Percentiles rank a stretch among this genome's conserved stretches.
phyloP scores from a whole-genome alignment of 2,888 invertebrate species.

The Melieria omissa region DNA sequence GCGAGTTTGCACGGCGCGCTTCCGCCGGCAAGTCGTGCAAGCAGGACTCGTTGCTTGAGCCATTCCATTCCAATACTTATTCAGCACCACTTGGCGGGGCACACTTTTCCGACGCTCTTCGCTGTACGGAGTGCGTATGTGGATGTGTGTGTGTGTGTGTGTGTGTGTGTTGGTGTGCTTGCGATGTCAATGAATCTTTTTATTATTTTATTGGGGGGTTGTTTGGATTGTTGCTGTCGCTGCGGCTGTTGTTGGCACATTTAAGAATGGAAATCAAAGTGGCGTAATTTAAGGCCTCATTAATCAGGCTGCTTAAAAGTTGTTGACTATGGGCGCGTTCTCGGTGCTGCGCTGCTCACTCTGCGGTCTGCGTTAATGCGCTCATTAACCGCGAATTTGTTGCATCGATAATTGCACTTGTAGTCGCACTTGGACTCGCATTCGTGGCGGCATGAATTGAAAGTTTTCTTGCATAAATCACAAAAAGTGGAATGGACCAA shows the following conservation, averaged over 20 bases:
- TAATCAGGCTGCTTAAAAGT: conserved; percentile 54
- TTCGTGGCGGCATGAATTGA: not conserved
- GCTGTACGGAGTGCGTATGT: no score
- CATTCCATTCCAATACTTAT: no score
- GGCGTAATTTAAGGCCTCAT: conserved; percentile 64
- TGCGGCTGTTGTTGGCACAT: conserved; percentile 45
- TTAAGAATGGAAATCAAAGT: conserved; percentile 62
- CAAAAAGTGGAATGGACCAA: no score
- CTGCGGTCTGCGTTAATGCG: conserved; percentile 48
- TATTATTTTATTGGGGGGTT: conserved; percentile 1
- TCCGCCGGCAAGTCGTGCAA: no score
- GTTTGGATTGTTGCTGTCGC: conserved; percentile 43
- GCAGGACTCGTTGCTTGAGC: no score
- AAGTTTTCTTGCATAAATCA: not conserved
- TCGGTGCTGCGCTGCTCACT: conserved; percentile 25
- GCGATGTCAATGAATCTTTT: conserved; percentile 56
- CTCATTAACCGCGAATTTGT: conserved; percentile 57
- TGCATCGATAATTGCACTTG: conserved; percentile 52
- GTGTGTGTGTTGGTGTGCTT: conserved; percentile 30
- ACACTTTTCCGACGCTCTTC: no score
- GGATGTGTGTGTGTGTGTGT: no score
- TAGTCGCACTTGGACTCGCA: not conserved
- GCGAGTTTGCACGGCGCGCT: no score
- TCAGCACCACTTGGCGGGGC: no score
- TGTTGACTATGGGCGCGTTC: conserved; percentile 42